phyloP scores from a whole-genome alignment of 1,140 invertebrate genomes.

The Ylistrum balloti region DNA sequence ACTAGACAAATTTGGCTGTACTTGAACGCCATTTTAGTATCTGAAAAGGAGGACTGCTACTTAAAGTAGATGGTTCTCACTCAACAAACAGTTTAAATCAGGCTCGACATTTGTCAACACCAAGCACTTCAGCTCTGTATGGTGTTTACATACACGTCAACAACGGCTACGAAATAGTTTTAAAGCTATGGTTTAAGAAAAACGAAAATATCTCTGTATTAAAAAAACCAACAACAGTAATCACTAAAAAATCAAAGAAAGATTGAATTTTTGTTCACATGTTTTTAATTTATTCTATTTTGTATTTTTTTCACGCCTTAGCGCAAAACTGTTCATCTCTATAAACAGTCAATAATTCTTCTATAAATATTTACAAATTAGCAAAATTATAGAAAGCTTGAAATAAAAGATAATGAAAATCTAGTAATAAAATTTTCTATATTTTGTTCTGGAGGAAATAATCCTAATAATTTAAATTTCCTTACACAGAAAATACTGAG shows the following conservation, averaged over 20 bases:
- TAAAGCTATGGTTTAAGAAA: conserved; percentile 20
- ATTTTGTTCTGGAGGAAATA: background rate
- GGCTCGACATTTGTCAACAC: conserved; percentile 50
- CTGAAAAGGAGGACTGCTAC: background rate
- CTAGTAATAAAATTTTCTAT: conserved; percentile 21
- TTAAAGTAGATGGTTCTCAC: background rate
- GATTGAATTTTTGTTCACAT: background rate
- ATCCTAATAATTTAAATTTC: background rate
- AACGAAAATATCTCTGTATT: background rate
- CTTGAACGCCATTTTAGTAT: conserved; percentile 5
- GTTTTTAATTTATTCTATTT: conserved; percentile 41
- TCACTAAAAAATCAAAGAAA: background rate
- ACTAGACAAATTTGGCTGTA: background rate
- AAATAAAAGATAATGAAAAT: conserved; percentile 10
- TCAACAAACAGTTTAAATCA: conserved; percentile 11
- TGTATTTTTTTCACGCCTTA: background rate
- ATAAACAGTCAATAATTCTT: background rate
- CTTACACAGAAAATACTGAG: conserved; percentile 16
- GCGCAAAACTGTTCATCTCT: conserved; percentile 18
- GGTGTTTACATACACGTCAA: background rate
- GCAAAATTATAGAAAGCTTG: conserved; percentile 19
- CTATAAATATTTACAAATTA: conserved; percentile 40
- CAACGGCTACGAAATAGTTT: background rate
- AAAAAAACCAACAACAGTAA: background rate
- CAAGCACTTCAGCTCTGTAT: conserved; percentile 44